Evolutionary conservation across 1,140 invertebrate species (phyloP), one percentile per base, ranked within the genome.

Genomic region (Thaumatotibia leucotreta): DNA sequence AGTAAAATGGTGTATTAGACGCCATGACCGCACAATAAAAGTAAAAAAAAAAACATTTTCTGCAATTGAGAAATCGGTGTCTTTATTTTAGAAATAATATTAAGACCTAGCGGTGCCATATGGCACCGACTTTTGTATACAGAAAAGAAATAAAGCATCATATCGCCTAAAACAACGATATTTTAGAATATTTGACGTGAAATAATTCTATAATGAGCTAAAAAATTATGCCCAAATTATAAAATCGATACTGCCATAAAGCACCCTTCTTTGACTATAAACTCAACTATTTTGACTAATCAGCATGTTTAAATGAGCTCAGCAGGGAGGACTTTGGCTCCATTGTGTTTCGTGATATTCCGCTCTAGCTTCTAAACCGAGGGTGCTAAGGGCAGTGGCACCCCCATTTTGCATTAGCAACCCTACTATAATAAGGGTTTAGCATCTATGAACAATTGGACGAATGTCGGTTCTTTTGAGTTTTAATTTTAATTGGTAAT

Each of bases 371-470:
- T 4, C 23, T n/a, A 11, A 32, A 62, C 2, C 27, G 61, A 52
- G 50, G 50, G 52, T 27, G 23, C 6, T 27, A 58, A 58, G 24
- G 52, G 52, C 52, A 58, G 23, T 58, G n/a, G 52, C 52, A 58
- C 52, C 52, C 52, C 27, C 24, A 17, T 58, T 14, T 8, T 58
- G 24, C 52, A 58, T 58, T 58, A 58, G 23, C 23, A 29, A 58
- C 52, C 52, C 52, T 58, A n/a, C n/a, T n/a, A n/a, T n/a, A 58
- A 58, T 58, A 58, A 58, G 52, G 52, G 52, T 14, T 58, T 58
- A 14, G 52, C 4, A 54, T 5, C 11, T 58, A 27, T 58, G 23
- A 58, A 58, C 52, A 58, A 58, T 14, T 58, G 27, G 6, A 27
- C 17, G 49, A 27, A 58, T 58, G 23, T 31, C 10, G 39, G 39